These are phyloP conservation scores for Metopolophium dirhodum DNA, from an alignment of 1,140 invertebrate species.

Conservation along the genomic window DNA sequence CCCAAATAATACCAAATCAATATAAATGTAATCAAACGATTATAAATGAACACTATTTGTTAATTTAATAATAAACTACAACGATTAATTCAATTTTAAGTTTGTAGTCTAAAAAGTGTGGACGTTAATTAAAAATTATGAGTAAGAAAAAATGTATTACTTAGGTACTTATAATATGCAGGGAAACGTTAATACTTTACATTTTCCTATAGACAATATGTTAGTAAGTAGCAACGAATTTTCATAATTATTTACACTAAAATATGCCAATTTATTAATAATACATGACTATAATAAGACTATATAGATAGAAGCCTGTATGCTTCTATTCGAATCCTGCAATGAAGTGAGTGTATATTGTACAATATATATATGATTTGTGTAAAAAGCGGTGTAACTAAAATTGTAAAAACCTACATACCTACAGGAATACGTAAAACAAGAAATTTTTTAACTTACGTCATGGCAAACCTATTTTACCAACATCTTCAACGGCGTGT, in stretches of 20 bases:
- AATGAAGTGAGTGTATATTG: too few species aligned
- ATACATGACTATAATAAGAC: not conserved
- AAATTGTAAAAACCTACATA: not conserved
- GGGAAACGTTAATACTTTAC: not conserved
- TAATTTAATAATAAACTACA: not conserved
- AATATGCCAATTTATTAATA: not conserved
- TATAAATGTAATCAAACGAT: not conserved
- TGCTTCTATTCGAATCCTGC: too few species aligned
- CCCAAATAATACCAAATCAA: not conserved
- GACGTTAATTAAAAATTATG: not conserved
- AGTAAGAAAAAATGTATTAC: not conserved
- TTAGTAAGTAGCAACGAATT: not conserved
- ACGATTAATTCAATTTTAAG: not conserved
- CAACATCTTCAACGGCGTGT: not conserved
- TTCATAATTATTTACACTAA: not conserved
- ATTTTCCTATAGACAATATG: not conserved
- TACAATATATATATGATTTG: not conserved
- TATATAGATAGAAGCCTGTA: not conserved
- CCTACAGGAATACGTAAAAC: not conserved
- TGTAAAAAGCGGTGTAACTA: not conserved
- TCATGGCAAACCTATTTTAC: not conserved
- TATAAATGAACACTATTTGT: not conserved
- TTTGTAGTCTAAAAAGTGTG: not conserved
- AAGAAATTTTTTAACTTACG: not conserved
- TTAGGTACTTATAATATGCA: not conserved